A percentile compares a stretch with the other conserved stretches of the same genome.
Evolutionary conservation across 2,888 invertebrate genomes (phyloP).

Genomic region (Erannis defoliaria): DNA sequence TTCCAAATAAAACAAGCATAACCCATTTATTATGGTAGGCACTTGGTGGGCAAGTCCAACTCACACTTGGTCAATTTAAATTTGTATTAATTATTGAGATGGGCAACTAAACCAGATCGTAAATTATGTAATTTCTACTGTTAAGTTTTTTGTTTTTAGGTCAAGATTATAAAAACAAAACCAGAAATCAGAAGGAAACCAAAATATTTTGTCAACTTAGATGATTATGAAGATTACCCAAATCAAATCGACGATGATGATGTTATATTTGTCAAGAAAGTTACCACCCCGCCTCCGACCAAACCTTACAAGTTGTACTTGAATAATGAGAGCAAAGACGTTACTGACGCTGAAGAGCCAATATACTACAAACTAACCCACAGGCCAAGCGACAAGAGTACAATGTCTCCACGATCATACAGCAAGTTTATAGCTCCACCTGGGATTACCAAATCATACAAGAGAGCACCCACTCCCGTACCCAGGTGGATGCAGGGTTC

Average conservation of each 20-base stretch:
- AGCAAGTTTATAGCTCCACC: constrained; percentile 71
- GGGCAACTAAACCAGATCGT: too few species aligned
- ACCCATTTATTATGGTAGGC: too few species aligned
- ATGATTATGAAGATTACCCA: constrained; percentile 65
- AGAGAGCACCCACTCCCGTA: constrained; percentile 62
- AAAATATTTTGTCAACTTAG: constrained; percentile 70
- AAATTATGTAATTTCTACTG: not conserved
- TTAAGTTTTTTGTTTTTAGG: constrained; percentile 57
- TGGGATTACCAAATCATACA: constrained; percentile 75
- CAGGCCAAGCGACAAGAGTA: constrained; percentile 61
- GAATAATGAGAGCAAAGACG: constrained; percentile 52
- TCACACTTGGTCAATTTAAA: too few species aligned
- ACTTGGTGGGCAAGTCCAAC: too few species aligned
- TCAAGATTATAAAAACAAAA: constrained; percentile 69
- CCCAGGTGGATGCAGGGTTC: constrained; percentile 70
- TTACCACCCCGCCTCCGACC: constrained; percentile 60
- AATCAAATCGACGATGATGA: constrained; percentile 65
- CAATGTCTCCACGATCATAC: constrained; percentile 64
- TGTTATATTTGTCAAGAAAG: constrained; percentile 75
- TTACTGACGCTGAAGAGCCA: constrained; percentile 57
- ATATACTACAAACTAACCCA: constrained; percentile 64
- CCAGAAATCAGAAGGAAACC: constrained; percentile 60
- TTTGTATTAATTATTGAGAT: too few species aligned
- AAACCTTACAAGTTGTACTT: constrained; percentile 69
- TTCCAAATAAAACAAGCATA: too few species aligned